These are phyloP conservation scores for Auanema freiburgensis DNA, from an alignment of 2,888 invertebrate genomes.

Conservation along the genomic window DNA sequence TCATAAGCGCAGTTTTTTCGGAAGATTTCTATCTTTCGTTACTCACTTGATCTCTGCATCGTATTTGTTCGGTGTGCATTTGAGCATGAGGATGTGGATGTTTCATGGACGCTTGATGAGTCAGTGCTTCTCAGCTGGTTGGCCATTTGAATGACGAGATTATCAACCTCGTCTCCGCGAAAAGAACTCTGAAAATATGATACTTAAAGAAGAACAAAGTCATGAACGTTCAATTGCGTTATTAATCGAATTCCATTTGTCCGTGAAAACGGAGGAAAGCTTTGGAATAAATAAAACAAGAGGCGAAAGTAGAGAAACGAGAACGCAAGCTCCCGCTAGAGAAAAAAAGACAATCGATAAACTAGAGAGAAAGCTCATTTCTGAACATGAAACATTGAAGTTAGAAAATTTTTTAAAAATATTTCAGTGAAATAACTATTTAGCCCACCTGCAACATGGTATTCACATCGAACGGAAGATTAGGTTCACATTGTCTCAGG, in stretches of 20 bases:
- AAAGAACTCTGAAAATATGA: conserved; percentile 35
- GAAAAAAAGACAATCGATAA: background rate
- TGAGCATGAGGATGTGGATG: background rate
- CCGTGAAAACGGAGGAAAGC: no score
- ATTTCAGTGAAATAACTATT: background rate
- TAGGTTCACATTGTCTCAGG: conserved; percentile 14
- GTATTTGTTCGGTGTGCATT: background rate
- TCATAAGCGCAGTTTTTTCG: background rate
- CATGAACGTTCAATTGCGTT: no score
- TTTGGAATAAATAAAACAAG: no score
- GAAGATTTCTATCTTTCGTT: background rate
- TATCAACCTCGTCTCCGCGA: conserved; percentile 46
- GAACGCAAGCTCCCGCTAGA: background rate
- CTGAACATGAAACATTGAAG: conserved; percentile 2
- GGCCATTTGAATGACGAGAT: conserved; percentile 43
- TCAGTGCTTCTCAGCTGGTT: conserved; percentile 18
- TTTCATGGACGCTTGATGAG: background rate
- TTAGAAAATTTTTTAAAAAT: background rate
- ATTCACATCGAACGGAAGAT: conserved; percentile 31
- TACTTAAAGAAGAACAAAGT: background rate
- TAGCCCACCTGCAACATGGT: conserved; percentile 30
- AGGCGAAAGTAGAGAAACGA: background rate
- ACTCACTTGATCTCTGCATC: conserved; percentile 10
- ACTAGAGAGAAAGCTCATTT: background rate
- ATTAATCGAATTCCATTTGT: no score